Base-by-base conservation (phyloP, 2,113 vertebrate species). In the Osmerus eperlanus region DNA sequence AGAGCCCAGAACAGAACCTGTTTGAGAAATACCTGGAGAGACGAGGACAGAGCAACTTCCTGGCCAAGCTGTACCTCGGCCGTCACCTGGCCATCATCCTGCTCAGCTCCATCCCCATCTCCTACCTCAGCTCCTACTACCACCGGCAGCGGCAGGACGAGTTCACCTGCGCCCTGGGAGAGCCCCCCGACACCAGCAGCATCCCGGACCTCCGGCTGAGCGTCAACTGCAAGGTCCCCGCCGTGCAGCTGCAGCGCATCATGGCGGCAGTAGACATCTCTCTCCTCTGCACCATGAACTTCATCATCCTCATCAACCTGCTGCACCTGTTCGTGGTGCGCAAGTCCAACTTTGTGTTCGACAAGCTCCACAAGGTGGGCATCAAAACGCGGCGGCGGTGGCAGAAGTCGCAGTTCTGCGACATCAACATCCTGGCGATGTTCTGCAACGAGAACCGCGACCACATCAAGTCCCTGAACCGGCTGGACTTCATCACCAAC, bases 341-440 rank as follows among this genome's bases (percentile, higher is more conserved):
- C 29, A 99, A 99, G 87, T 98, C 97, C 81, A 99, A 99, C 89
- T 99, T 99, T 85, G 96, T 99, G 18, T 99, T 99, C 70, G 96
- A 99, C 93, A 99, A 99, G 84, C 90, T 99, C 83, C 95, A 99
- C 82, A 99, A 99, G 89, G 97, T 99, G 14, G 97, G 97, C 54
- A 98, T 99, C 79, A 97, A 98, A 89, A 98, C 96, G 0, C 94
- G 95, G 29, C 92, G 95, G 4, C 95, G 97, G 81, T 99, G 97
- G 97, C 97, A 96, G 85, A 97, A 98, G 86, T 99, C 97, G 0
- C 97, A 95, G 89, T 99, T 99, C 91, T 99, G 97, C 3, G 97
- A 99, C 84, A 99, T 99, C 81, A 99, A 99, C 89, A 99, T 99
- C 87, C 90, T 99, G 83, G 97, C 97, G 53, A 96, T 99, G 97